A percentile compares a stretch with the other conserved stretches of the same genome.
Conservation (phyloP, 2,113 vertebrate genomes). For the Prochilodus magdalenae region DNA sequence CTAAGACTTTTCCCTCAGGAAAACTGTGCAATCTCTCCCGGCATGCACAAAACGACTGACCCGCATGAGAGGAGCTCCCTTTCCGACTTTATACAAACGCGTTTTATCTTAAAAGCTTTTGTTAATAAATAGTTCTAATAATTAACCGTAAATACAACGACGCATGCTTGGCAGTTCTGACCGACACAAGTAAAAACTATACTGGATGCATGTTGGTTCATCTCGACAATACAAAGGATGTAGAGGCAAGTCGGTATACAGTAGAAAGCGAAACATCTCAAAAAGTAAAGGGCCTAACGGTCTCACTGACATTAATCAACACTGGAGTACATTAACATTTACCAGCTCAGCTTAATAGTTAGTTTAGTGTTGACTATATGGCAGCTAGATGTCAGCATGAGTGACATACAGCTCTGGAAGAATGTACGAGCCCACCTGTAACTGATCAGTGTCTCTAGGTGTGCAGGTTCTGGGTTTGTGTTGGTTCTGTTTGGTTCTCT, state of each 20-base stretch:
- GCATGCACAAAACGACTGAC: conserved; percentile 81
- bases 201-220: conserved; percentile 77
- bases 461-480: too few species aligned
- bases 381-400: conserved; percentile 66
- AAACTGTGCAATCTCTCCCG: conserved; percentile 86
- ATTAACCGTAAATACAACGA: conserved; percentile 82
- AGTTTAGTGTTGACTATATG: conserved; percentile 66
- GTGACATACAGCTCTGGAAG: too few species aligned
- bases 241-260: conserved; percentile 64
- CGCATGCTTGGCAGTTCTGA: conserved; percentile 88
- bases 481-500: too few species aligned
- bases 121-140: conserved; percentile 79
- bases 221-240: conserved; percentile 66
- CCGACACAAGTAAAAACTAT: conserved; percentile 80
- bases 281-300: conserved; percentile 65
- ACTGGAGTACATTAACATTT: conserved; percentile 76
- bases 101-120: conserved; percentile 75
- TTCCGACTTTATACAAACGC: conserved; percentile 75
- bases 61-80: conserved; percentile 68
- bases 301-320: conserved; percentile 68
- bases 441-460: too few species aligned
- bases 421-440: too few species aligned
- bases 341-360: conserved; percentile 83
- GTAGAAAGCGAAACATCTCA: conserved; percentile 52
- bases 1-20: conserved; percentile 80